Conservation (phyloP, 2,888 invertebrate genomes). For the Calliopum simillimum region DNA sequence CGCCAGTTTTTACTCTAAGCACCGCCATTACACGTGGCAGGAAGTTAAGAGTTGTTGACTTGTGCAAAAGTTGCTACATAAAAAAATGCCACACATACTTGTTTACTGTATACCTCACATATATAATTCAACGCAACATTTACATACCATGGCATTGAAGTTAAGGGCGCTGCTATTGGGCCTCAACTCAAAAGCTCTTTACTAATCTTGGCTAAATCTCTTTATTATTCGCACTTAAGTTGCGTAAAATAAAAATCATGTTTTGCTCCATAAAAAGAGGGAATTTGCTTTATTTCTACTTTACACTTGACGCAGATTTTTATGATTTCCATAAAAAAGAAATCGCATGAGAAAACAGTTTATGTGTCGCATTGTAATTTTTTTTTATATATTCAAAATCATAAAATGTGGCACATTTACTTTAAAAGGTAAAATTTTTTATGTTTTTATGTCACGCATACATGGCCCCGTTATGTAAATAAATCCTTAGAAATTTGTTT, state of each 20-base stretch:
- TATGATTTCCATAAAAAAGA: slow-evolving; percentile 24
- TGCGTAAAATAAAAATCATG: slow-evolving; percentile 67
- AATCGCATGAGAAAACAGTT: slow-evolving; percentile 34
- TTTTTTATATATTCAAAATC: too few relatives aligned
- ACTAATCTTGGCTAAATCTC: slow-evolving; percentile 58
- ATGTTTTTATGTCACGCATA: slow-evolving; percentile 60
- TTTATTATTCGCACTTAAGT: slow-evolving; percentile 65
- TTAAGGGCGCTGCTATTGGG: not conserved
- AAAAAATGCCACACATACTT: too few relatives aligned
- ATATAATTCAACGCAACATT: not conserved
- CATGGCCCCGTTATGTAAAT: slow-evolving; percentile 25
- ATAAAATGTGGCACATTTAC: slow-evolving; percentile 57
- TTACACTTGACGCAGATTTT: slow-evolving; percentile 22
- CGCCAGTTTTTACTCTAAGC: slow-evolving; percentile 2
- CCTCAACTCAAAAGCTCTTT: slow-evolving; percentile 15
- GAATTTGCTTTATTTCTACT: not conserved
- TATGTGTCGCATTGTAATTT: too few relatives aligned
- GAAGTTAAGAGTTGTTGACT: slow-evolving; percentile 13
- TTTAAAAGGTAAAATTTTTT: slow-evolving; percentile 58
- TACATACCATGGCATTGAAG: not conserved
- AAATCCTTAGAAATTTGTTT: slow-evolving; percentile 20
- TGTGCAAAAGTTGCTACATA: not conserved
- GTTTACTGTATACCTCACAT: not conserved
- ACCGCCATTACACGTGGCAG: slow-evolving; percentile 8
- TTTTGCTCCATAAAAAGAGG: slow-evolving; percentile 48